Percentiles rank a stretch among this genome's conserved stretches.
These are phyloP conservation scores for Apodemia zela DNA, from an alignment of 2,888 invertebrate genomes.

Conservation along the genomic window DNA sequence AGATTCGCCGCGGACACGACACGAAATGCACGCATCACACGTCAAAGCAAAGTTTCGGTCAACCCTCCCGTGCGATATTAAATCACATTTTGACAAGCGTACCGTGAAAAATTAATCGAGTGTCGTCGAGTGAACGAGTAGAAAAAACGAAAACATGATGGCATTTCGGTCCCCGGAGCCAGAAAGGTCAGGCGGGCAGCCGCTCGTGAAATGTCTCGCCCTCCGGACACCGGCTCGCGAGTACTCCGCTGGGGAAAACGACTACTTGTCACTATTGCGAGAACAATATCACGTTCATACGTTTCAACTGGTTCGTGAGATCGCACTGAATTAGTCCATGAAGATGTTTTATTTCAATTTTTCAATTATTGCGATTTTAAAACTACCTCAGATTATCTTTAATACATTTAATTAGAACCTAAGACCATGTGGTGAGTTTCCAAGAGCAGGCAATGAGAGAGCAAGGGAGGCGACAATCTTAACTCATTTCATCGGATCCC, in stretches of 20 bases:
- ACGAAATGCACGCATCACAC: slow-evolving; percentile 54
- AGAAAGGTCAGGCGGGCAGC: slow-evolving; percentile 71
- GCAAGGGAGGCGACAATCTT: no score
- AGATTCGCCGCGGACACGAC: slow-evolving; percentile 18
- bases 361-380: no score
- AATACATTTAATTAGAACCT: no score
- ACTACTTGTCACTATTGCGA: slow-evolving; percentile 29
- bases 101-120: slow-evolving; percentile 80
- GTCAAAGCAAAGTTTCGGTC: slow-evolving; percentile 61
- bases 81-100: slow-evolving; percentile 80
- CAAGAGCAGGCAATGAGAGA: no score
- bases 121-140: slow-evolving; percentile 66
- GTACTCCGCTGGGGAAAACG: slow-evolving; percentile 48
- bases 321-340: not conserved
- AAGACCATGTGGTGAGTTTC: no score
- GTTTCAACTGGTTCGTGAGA: slow-evolving; percentile 9
- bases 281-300: slow-evolving; percentile 33
- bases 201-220: slow-evolving; percentile 74
- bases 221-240: slow-evolving; percentile 45
- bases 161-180: slow-evolving; percentile 72
- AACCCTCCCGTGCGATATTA: slow-evolving; percentile 65
- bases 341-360: not conserved
- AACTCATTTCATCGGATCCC: no score
- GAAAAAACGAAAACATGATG: slow-evolving; percentile 72
- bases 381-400: no score